Evolutionary conservation across 2,797 vertebrate species (phyloP), one percentile per base, ranked within the genome.

Genomic region (Pangasius macronema): DNA sequence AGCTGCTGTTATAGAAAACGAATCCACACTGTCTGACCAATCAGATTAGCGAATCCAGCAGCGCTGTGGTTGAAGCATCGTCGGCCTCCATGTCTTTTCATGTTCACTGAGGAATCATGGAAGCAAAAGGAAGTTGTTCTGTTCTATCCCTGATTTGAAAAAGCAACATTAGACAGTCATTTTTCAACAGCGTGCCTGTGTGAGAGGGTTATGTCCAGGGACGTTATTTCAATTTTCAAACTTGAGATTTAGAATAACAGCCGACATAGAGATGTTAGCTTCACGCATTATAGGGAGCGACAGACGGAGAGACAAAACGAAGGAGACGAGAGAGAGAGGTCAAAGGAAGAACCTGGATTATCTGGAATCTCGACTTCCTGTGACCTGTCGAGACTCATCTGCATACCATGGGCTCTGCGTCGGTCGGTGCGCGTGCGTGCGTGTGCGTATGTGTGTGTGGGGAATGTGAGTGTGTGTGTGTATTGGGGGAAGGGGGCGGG

Each of bases 361-460:
- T 90, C 88, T 92, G 91, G 90, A 91, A 92, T 92, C 89, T 91
- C 86, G 87, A 90, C 91, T 92, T 92, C 91, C 92, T 91, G 90
- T 92, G 90, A 93, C 93, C 91, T 92, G 93, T 93, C 92, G 88
- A 93, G 92, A 93, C 92, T 92, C 89, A 92, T 93, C 92, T 91
- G 88, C 91, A 89, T 91, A 88, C 92, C 92, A 90, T 27, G 61
- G 88, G 87, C 89, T 67, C 72, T 85, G 53, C 36, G 13, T 46
- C 36, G 27, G 67, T 63, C 27, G 7, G 68, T 61, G 57, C 57
- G 30, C 11, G 72, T 77, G 89, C 67, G 89, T 90, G 90, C 87
- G 89, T 92, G 88, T 88, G 88, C 67, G 81, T n/a, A 30, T 67
- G 86, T 83, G 73, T 90, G 87, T 67, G 27, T 84, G 83, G 91